phyloP scores from a whole-genome alignment of 2,113 vertebrate species.

The Blennius ocellaris region DNA sequence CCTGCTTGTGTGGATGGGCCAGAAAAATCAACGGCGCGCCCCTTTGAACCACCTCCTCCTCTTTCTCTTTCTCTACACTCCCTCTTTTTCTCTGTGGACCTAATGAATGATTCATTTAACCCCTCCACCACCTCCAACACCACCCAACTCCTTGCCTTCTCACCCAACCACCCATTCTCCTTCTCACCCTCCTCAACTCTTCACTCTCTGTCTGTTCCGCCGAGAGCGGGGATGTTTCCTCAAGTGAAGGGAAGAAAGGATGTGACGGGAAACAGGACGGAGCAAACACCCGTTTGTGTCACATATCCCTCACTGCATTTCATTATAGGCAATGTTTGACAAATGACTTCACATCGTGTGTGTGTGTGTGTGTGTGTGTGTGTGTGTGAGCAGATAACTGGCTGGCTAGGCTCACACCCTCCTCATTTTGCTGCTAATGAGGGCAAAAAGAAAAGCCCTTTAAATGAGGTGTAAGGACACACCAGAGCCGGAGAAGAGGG shows the following conservation, averaged over 20 bases:
- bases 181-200: constrained; percentile 30
- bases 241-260: neutral
- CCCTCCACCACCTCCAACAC: constrained; percentile 64
- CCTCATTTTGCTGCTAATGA: constrained; percentile 72
- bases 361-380: constrained; percentile 25
- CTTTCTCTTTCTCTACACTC: constrained; percentile 63
- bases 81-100: constrained; percentile 80
- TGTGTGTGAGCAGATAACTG: constrained; percentile 24
- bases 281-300: constrained; percentile 69
- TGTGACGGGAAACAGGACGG: constrained; percentile 27
- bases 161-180: constrained; percentile 50
- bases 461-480: constrained; percentile 72
- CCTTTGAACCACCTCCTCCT: constrained; percentile 82
- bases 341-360: constrained; percentile 80
- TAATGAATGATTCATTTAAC: constrained; percentile 87
- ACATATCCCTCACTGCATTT: constrained; percentile 62
- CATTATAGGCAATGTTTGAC: constrained; percentile 81
- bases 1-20: constrained; percentile 80
- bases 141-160: constrained; percentile 63
- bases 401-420: constrained; percentile 16
- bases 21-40: constrained; percentile 80
- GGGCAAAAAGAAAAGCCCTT: constrained; percentile 59
- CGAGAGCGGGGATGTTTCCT: constrained; percentile 27
- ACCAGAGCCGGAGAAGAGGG: constrained; percentile 39
- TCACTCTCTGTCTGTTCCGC: constrained; percentile 47